phyloP scores from a whole-genome alignment of 2,888 invertebrate species.

The Coremacera marginata region DNA sequence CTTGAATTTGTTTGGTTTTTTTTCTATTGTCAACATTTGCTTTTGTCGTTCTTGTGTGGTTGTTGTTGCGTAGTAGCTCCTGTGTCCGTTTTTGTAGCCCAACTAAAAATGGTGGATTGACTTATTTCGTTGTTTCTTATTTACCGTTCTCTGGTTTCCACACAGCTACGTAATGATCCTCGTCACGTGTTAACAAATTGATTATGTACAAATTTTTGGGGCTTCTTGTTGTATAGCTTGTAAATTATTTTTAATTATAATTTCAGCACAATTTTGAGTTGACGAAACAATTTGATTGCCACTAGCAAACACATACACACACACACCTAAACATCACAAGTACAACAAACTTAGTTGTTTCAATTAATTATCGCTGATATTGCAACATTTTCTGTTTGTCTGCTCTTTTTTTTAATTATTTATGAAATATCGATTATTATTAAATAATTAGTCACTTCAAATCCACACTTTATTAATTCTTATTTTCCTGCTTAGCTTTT shows the following conservation, averaged over 20 bases:
- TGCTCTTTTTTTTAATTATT: too few relatives aligned
- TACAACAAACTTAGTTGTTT: not conserved
- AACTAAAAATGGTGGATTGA: constrained; percentile 52
- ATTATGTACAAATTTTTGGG: too few relatives aligned
- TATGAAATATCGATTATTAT: too few relatives aligned
- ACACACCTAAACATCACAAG: not conserved
- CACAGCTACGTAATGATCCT: not conserved
- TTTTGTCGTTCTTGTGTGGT: not conserved
- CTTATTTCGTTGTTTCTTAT: not conserved
- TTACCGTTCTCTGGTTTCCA: not conserved
- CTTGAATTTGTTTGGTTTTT: not conserved
- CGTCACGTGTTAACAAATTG: not conserved
- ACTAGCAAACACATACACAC: constrained; percentile 4
- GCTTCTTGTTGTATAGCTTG: not conserved
- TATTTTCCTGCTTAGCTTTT: not conserved
- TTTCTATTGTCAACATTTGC: constrained; percentile 4
- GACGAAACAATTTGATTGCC: not conserved
- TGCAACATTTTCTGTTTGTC: not conserved
- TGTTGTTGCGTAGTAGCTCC: constrained; percentile 1
- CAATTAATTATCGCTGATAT: not conserved
- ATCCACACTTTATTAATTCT: not conserved
- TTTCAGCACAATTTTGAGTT: not conserved
- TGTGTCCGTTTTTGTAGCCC: constrained; percentile 42
- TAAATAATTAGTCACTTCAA: not conserved
- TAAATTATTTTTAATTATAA: constrained; percentile 1